Base-by-base conservation (phyloP, 2,888 invertebrate genomes). In the Stenchaetothrips biformis region DNA sequence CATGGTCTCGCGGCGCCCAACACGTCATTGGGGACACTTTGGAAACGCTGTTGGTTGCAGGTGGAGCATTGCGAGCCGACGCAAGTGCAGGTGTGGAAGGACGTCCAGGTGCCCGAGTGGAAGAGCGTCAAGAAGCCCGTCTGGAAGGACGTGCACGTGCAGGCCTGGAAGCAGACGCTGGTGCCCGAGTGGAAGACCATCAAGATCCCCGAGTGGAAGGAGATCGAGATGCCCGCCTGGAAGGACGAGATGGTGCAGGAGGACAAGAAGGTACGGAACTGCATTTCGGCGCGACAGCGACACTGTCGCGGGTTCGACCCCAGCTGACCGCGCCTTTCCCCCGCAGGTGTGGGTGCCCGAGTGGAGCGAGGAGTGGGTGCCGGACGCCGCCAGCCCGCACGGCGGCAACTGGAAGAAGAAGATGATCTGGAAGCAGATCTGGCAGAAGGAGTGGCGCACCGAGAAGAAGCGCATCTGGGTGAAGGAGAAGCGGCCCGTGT, bases 281-380 rank as follows among this genome's bases (percentile, higher is more conserved):
- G 37, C 37, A 37, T 37, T 37, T 37, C 4, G 37, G 37, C 37
- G 37, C 37, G 37, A 4, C 37, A 37, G 37, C 37, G 4, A 37
- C 4, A 37, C 37, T 37, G 37, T 37, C 37, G 37, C 37, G 37
- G 37, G 37, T 37, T 37, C 37, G 37, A 37, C 37, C 37, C 37
- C 37, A 4, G 37, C 37, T 37, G 37, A 37, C 37, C 37, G 37
- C 37, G 37, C 37, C 37, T 37, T 37, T 37, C 4, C 4, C 37
- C 18, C 18, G 25, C 67, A 74, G 67, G 67, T 74, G 67, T 74
- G 67, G 67, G 67, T 74, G 67, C 67, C 67, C 21, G 21, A 74
- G 67, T 74, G 67, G 67, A 74, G 67, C 67, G 67, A 74, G 67
- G 67, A 74, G 67, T 74, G 67, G 67, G 67, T 74, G 25, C 67